These are phyloP conservation scores for Hippolais icterina DNA, from an alignment of 2,113 vertebrate species.

Conservation along the genomic window DNA sequence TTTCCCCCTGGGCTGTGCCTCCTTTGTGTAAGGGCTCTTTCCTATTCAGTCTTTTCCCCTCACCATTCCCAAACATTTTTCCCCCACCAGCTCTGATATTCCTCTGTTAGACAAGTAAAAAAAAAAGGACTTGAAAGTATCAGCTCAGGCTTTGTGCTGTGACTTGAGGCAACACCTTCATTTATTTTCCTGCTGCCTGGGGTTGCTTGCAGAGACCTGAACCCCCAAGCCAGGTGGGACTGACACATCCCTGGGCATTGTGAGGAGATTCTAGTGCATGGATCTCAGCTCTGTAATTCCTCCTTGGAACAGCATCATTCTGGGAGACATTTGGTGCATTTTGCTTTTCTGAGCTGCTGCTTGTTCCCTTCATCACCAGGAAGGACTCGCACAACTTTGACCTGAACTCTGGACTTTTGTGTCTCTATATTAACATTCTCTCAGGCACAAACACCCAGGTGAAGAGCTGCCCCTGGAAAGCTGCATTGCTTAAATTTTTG, in stretches of 20 bases:
- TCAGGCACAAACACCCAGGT: not conserved
- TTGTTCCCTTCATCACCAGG: not conserved
- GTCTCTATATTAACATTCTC: not conserved
- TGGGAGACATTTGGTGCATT: not conserved
- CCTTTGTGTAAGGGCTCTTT: not conserved
- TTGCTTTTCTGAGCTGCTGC: not conserved
- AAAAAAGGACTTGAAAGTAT: not conserved
- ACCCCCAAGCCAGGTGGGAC: not conserved
- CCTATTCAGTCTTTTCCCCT: not conserved
- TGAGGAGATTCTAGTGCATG: not conserved
- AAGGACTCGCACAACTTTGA: not conserved
- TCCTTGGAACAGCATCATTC: rapidly evolving
- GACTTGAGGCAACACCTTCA: not conserved
- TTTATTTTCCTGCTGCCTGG: not conserved
- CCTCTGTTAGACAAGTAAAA: no score
- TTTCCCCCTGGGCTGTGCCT: not conserved
- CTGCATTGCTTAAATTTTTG: not conserved
- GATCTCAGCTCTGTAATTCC: not conserved
- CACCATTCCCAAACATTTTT: not conserved
- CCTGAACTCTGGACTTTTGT: not conserved
- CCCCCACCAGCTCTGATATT: not conserved
- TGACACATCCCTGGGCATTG: not conserved
- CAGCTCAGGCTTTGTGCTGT: not conserved
- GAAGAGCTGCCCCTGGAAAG: not conserved
- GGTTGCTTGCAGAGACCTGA: not conserved